Evolutionary conservation across 2,797 vertebrate genomes (phyloP).

Genomic region (Tinamus major): DNA sequence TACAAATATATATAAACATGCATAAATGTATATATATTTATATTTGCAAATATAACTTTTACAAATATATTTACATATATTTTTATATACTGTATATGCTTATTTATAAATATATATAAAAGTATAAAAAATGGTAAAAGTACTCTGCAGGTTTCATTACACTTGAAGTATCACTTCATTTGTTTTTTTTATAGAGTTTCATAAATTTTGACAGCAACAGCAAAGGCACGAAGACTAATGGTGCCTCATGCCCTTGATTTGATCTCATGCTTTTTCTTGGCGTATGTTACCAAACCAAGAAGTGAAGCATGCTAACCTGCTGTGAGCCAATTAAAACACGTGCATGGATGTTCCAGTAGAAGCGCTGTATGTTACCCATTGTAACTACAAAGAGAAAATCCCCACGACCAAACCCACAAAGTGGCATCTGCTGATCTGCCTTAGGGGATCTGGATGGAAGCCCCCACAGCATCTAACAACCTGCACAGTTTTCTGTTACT

Average conservation of each 20-base stretch:
- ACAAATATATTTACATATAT: too few species aligned
- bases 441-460: background rate
- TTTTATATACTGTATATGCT: too few species aligned
- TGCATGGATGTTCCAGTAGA: background rate
- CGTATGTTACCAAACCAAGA: background rate
- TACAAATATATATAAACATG: too few species aligned
- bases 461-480: background rate
- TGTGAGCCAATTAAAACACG: background rate
- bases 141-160: background rate
- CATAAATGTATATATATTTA: too few species aligned
- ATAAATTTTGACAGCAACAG: background rate
- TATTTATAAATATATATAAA: too few species aligned
- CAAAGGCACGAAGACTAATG: background rate
- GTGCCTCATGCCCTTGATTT: background rate
- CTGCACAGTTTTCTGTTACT: background rate
- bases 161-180: background rate
- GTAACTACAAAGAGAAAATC: background rate
- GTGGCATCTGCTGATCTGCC: background rate
- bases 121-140: background rate
- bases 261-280: background rate
- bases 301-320: background rate
- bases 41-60: too few species aligned
- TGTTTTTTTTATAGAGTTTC: background rate
- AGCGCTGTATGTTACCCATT: background rate
- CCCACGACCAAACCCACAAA: background rate